Evolutionary conservation across 2,888 invertebrate genomes (phyloP).

Genomic region (Mimachlamys varia): DNA sequence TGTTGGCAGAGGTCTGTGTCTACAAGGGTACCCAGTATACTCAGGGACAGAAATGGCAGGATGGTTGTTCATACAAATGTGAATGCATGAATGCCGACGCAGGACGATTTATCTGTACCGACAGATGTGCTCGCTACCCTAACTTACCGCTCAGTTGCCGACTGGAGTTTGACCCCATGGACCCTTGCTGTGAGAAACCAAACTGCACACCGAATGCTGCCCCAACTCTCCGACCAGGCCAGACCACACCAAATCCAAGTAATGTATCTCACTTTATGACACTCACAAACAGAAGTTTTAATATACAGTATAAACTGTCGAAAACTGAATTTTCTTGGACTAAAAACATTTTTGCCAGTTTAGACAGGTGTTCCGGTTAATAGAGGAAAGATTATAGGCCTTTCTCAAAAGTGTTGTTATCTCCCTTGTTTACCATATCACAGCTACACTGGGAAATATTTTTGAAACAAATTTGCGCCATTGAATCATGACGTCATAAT

Average conservation of each 20-base stretch:
- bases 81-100: constrained; percentile 58
- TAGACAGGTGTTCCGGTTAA: no score
- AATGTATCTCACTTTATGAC: not conserved
- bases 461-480: not conserved
- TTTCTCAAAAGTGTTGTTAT: no score
- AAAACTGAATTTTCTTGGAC: no score
- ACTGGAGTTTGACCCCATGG: constrained; percentile 59
- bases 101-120: constrained; percentile 62
- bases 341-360: no score
- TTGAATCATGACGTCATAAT: no score
- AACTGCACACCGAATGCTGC: constrained; percentile 55
- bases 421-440: no score
- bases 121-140: constrained; percentile 66
- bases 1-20: constrained; percentile 60
- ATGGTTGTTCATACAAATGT: constrained; percentile 66
- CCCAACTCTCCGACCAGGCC: constrained; percentile 49
- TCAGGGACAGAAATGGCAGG: constrained; percentile 69
- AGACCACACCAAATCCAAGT: constrained; percentile 34
- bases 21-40: constrained; percentile 66
- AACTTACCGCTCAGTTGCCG: constrained; percentile 61
- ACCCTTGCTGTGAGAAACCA: constrained; percentile 67
- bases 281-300: not conserved
- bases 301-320: not conserved
- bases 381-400: no score
- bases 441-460: not conserved